Conservation (phyloP, 2,888 invertebrate genomes). For the Rhingia rostrata region DNA sequence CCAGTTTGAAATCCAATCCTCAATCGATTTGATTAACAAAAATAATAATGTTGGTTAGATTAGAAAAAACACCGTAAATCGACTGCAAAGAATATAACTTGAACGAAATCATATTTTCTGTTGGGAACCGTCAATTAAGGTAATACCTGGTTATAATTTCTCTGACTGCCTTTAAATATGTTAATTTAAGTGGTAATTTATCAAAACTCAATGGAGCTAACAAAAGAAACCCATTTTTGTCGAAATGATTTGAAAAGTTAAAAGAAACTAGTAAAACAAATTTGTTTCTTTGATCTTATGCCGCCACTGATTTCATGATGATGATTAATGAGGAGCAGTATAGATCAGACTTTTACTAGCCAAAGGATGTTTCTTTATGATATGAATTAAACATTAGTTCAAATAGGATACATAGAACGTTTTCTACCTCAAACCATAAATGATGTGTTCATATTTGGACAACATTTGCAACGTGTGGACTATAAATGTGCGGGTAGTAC, state of each 20-base stretch:
- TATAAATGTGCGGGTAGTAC: constrained; percentile 41
- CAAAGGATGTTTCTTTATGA: constrained; percentile 24
- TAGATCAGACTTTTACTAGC: constrained; percentile 12
- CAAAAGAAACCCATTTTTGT: constrained; percentile 49
- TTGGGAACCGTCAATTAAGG: constrained; percentile 62
- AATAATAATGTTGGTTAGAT: constrained; percentile 36
- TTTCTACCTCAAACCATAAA: no score
- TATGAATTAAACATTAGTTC: constrained; percentile 26
- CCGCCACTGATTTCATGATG: constrained; percentile 29
- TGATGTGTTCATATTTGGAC: constrained; percentile 4
- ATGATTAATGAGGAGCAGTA: constrained; percentile 56
- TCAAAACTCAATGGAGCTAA: constrained; percentile 52
- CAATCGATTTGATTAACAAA: constrained; percentile 49
- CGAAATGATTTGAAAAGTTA: constrained; percentile 45
- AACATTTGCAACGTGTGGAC: constrained; percentile 14
- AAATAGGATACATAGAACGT: no score
- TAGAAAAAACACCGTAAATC: constrained; percentile 50
- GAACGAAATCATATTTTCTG: constrained; percentile 26
- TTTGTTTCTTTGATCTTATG: constrained; percentile 53
- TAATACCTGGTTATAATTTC: constrained; percentile 58
- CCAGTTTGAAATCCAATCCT: constrained; percentile 42
- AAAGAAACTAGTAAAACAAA: constrained; percentile 33
- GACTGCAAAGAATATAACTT: constrained; percentile 37
- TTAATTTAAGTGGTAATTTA: constrained; percentile 70
- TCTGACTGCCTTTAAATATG: constrained; percentile 57